Evolutionary conservation across 2,113 vertebrate genomes (phyloP), one percentile per base, ranked within the genome.

Genomic region (Pelusios castaneus): DNA sequence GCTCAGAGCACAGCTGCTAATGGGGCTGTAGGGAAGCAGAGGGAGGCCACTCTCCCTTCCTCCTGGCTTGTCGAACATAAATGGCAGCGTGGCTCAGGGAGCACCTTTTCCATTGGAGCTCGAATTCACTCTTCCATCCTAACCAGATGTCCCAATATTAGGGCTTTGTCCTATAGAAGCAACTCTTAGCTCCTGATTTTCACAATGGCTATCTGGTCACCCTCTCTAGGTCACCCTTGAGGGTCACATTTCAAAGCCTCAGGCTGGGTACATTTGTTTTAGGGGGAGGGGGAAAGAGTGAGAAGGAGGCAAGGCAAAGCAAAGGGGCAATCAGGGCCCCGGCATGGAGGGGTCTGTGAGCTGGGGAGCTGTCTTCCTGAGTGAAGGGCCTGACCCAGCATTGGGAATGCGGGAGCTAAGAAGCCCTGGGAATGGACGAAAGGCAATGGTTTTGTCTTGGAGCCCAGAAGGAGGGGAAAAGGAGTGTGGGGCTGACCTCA

Each of bases 81-180:
- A 47, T 47, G 7, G 47, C 47, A 47, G 47, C 47, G 47, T 76
- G 73, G 25, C 3, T 45, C 73, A 76, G 29, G 27, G 41, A 38
- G 8, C 22, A 8, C 60, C 24, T 5, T 75, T 43, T 43, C 10
- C 11, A 43, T 41, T 25, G n/a, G 17, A 81, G 10, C 12, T 34
- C 0, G 0, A 56, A 73, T 0, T 0, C 49, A 31, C 0, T 0
- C 25, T 52, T 89, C 77, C 54, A 55, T 16, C 22, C 80, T 80
- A 49, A 14, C 51, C 51, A 14, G 51, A 14, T 14, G 14, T 52
- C 51, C 51, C 51, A 16, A 5, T 5, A 14, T 52, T 52, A 52
- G 51, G 51, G 51, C 49, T 49, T 49, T 49, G 49, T 49, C 49
- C 13, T 49, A 49, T 49, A 49, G 10, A 49, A 11, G 10, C 49